These are phyloP conservation scores for Gobio occitaniae DNA, from an alignment of 2,797 vertebrate species.

Conservation along the genomic window DNA sequence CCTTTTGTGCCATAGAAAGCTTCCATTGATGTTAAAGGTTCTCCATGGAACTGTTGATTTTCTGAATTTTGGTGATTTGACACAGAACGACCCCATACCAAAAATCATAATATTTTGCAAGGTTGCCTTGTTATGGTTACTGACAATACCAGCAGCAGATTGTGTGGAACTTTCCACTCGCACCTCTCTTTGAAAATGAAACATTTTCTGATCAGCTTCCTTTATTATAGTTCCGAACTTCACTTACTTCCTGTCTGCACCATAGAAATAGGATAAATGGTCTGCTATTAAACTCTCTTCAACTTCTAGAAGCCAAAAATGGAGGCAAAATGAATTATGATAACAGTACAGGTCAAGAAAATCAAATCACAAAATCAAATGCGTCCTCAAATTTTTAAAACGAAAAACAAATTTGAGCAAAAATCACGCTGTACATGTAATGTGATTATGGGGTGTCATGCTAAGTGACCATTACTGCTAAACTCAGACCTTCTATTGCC, in stretches of 20 bases:
- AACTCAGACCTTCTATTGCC: background rate
- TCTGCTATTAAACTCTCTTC: background rate
- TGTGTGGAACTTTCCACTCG: background rate
- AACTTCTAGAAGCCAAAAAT: background rate
- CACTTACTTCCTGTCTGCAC: background rate
- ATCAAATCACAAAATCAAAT: background rate
- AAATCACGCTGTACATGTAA: background rate
- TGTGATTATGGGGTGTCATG: background rate
- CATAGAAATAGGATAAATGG: background rate
- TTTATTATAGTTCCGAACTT: background rate
- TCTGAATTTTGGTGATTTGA: background rate
- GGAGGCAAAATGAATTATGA: background rate
- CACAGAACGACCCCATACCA: background rate
- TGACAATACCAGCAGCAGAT: background rate
- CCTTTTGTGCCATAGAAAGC: background rate
- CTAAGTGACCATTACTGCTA: background rate
- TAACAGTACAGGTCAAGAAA: background rate
- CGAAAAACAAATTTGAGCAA: too few relatives aligned
- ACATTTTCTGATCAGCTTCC: background rate
- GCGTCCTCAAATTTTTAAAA: background rate
- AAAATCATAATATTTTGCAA: background rate
- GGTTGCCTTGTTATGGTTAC: background rate
- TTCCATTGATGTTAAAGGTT: background rate
- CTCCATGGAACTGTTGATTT: background rate
- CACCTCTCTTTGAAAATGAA: slow-evolving; percentile 2